Evolutionary conservation across 2,888 invertebrate species (phyloP).

Genomic region (Drosophila siamana): DNA sequence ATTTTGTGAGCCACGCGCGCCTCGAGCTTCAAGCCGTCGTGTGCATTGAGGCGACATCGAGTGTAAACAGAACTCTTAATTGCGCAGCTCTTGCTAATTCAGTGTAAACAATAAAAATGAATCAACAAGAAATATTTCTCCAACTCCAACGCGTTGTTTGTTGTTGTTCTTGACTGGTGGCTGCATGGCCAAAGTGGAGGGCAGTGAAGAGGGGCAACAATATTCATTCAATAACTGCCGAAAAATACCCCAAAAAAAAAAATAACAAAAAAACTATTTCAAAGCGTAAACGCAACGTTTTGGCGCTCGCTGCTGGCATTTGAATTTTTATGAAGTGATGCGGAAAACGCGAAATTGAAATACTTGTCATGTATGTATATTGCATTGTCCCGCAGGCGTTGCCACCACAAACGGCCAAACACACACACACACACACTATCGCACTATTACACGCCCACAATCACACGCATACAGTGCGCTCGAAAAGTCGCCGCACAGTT

Average conservation of each 20-base stretch:
- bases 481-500: slow-evolving; percentile 30
- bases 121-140: slow-evolving; percentile 27
- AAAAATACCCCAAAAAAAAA: too few species aligned
- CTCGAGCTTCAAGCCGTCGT: neutral
- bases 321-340: slow-evolving; percentile 58
- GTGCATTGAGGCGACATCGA: slow-evolving; percentile 23
- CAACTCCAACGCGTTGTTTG: slow-evolving; percentile 15
- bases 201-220: neutral
- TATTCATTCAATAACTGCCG: slow-evolving; percentile 16
- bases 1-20: slow-evolving; percentile 21
- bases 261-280: slow-evolving; percentile 9
- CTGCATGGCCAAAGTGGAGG: too few species aligned
- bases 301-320: slow-evolving; percentile 43
- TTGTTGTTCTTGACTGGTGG: neutral
- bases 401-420: slow-evolving; percentile 18
- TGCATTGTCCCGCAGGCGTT: slow-evolving; percentile 38
- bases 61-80: slow-evolving; percentile 43
- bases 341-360: slow-evolving; percentile 63
- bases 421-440: slow-evolving; percentile 15
- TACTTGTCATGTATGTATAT: slow-evolving; percentile 46
- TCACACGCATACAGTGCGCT: slow-evolving; percentile 12
- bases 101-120: slow-evolving; percentile 47
- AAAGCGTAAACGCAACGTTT: slow-evolving; percentile 32
- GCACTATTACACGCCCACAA: slow-evolving; percentile 5
- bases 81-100: slow-evolving; percentile 37